phyloP scores from a whole-genome alignment of 2,888 invertebrate genomes.

The Agriotes lineatus region DNA sequence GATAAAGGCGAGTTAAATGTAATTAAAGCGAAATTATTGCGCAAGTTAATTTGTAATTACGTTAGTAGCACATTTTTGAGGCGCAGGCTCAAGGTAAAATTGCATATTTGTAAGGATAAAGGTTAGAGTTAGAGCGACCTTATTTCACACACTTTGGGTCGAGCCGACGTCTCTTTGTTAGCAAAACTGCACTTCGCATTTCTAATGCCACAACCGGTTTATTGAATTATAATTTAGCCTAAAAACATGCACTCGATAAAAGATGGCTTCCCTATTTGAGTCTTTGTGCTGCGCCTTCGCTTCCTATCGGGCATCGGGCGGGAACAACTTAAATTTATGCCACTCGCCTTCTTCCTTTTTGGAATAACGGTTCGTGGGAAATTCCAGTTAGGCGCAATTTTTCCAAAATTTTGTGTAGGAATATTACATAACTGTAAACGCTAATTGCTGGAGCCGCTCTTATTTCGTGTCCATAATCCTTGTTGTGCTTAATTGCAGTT shows the following conservation, averaged over 20 bases:
- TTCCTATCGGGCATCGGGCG: not conserved
- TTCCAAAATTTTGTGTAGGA: no score
- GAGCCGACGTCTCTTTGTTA: slow-evolving; percentile 62
- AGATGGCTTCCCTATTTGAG: slow-evolving; percentile 51
- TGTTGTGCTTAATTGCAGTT: not conserved
- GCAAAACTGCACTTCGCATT: slow-evolving; percentile 60
- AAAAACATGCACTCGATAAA: slow-evolving; percentile 61
- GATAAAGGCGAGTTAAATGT: not conserved
- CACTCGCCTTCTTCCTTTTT: no score
- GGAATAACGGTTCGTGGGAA: no score
- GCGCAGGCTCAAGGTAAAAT: slow-evolving; percentile 49
- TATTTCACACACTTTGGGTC: slow-evolving; percentile 63
- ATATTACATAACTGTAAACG: no score
- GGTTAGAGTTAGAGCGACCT: slow-evolving; percentile 58
- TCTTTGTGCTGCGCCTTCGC: slow-evolving; percentile 18
- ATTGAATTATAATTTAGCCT: slow-evolving; percentile 63
- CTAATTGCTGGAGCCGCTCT: no score
- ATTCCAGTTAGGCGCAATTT: no score
- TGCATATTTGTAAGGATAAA: slow-evolving; percentile 51
- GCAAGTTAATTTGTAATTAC: slow-evolving; percentile 27
- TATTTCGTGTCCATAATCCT: not conserved
- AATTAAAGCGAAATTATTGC: slow-evolving; percentile 18
- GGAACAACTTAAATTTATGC: no score
- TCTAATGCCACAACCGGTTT: slow-evolving; percentile 65
- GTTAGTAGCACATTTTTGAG: slow-evolving; percentile 29